Percentiles rank a stretch among this genome's conserved stretches.
Evolutionary conservation across 37 sponge, comb jelly and placozoan genomes (phyloP).

Genomic region (Axinella damicornis): DNA sequence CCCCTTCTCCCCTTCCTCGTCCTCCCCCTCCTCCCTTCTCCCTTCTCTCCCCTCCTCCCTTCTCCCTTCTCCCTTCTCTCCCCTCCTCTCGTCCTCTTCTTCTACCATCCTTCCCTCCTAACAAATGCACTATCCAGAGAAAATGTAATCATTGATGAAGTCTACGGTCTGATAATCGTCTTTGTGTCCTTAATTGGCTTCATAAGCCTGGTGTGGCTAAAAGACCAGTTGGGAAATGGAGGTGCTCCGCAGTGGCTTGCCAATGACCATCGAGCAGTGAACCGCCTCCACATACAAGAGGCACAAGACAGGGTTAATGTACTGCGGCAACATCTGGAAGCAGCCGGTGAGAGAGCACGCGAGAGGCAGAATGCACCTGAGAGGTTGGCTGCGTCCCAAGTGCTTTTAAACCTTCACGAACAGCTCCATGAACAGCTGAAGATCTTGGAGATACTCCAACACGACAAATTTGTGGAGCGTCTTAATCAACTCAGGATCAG

Average conservation of each 20-base stretch:
- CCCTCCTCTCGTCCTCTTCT: background rate
- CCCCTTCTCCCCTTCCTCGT: no score
- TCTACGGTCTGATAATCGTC: constrained; percentile 86
- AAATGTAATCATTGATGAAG: constrained; percentile 72
- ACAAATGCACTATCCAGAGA: constrained; percentile 42
- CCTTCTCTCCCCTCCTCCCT: background rate
- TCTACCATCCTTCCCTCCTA: background rate
- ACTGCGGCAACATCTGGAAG: background rate
- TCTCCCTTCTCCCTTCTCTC: background rate
- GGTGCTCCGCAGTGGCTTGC: constrained; percentile 85
- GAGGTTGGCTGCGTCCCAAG: background rate
- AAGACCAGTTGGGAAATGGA: constrained; percentile 87
- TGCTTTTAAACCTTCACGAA: background rate
- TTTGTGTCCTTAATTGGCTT: constrained; percentile 78
- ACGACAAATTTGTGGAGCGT: constrained; percentile 6
- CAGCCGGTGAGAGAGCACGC: constrained; percentile 22
- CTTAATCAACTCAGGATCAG: constrained; percentile 43
- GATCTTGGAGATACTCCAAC: background rate
- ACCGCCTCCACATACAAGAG: constrained; percentile 1
- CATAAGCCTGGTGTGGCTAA: constrained; percentile 90
- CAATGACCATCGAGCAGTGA: constrained; percentile 45
- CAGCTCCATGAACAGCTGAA: background rate
- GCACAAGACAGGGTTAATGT: constrained; percentile 1
- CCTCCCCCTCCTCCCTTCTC: background rate
- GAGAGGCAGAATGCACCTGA: constrained; percentile 16